Evolutionary conservation across 1,140 invertebrate genomes (phyloP), one percentile per base, ranked within the genome.

Genomic region (Cryptotermes secundus): DNA sequence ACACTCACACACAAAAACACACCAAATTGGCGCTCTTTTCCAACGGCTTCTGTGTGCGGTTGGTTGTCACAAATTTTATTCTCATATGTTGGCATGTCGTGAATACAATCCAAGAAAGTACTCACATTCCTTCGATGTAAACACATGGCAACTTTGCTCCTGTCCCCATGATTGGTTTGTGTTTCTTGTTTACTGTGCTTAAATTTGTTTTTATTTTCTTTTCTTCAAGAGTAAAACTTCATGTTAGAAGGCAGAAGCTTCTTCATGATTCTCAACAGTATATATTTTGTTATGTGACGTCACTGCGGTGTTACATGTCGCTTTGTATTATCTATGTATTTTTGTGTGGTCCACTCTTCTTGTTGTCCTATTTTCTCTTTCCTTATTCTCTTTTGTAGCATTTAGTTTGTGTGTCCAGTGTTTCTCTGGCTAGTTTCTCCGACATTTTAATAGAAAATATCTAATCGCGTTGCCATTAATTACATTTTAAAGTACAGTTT

Each of bases 41-140:
- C 49, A 65, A 42, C 35, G 34, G 84, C 81, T 84, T 84, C n/a
- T 81, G 80, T 84, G 84, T 53, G 80, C 80, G 81, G 65, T 72
- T 81, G 42, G 79, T 84, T 84, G 83, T 79, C 79, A 84, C 83
- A 84, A 79, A 36, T 36, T 84, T 72, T 82, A 72, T 80, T 82
- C 45, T 45, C 81, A 72, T 26, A 72, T 72, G 59, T 72, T 72
- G 26, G 59, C 59, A 72, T 72, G 59, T 72, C 59, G 59, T 72
- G 59, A n/a, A 31, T 72, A 72, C 59, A 72, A 31, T 72, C 59
- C n/a, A 72, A 72, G 59, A 72, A 72, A n/a, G 31, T 72, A 72
- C 9, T 72, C 59, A 72, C 59, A 72, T 72, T 6, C 59, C 59
- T 72, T 72, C 26, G 59, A 31, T 72, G 59, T 72, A 72, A n/a